Base-by-base conservation (phyloP, 2,797 vertebrate genomes). In the Anniella stebbinsi region DNA sequence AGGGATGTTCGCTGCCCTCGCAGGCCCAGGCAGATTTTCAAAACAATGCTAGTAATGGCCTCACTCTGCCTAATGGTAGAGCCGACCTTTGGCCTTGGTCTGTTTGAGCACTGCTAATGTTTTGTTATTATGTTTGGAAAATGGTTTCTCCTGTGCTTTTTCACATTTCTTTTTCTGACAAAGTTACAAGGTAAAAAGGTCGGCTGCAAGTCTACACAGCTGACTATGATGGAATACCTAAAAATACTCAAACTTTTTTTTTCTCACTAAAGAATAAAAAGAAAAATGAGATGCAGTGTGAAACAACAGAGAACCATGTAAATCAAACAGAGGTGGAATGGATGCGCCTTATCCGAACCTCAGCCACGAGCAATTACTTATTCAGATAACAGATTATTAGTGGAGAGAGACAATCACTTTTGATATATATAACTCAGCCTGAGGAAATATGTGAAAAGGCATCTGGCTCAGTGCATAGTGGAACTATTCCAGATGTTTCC, bases 401-500 rank as follows among this genome's bases (percentile, higher is more conserved):
- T 83, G 84, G 93, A 89, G 89, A 95, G 92, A 94, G 89, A 93
- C 87, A 94, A 88, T 94, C 94, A 88, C 72, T 92, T 91, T 92
- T 89, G 94, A 96, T 93, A 89, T 89, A 95, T 88, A 67, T 92
- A 92, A 92, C 91, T 94, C 69, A 77, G 83, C 88, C 41, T 81
- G 73, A 88, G 80, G 88, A 91, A 94, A 94, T 92, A 91, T 87
- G 38, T 17, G 90, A 93, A 96, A 92, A 95, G 88, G 92, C 95
- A 95, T 88, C 92, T 95, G 93, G 93, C 87, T 96, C 51, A 87
- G 88, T 88, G 93, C 91, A 91, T 95, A 91, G 95, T 92, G 91
- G 88, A 93, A 94, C 88, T 88, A 84, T 95, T 96, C 94, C 96
- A 96, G 95, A 95, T 96, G 94, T 96, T 96, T 95, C 94, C 93